These are phyloP conservation scores for Lasioglossum marginatum DNA, from an alignment of 2,888 invertebrate genomes.

Conservation along the genomic window DNA sequence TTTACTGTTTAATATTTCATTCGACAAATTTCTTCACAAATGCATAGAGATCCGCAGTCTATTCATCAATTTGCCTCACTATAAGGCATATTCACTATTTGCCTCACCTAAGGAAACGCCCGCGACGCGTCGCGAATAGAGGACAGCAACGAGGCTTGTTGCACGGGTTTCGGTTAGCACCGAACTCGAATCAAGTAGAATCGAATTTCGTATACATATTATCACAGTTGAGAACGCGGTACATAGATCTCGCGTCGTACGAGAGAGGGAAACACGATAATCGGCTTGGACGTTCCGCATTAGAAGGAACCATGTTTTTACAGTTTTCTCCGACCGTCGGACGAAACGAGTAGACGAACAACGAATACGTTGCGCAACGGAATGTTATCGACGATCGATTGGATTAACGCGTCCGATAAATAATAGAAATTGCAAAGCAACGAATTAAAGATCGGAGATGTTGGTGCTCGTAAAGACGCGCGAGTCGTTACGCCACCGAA, in stretches of 20 bases:
- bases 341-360: background rate
- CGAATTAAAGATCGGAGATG: background rate
- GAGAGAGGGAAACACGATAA: background rate
- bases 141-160: background rate
- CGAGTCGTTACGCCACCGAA: background rate
- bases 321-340: background rate
- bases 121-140: background rate
- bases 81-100: no score
- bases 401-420: background rate
- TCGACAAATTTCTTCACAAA: no score
- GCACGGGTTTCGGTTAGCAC: background rate
- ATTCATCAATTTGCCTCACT: no score
- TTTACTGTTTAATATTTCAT: no score
- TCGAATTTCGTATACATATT: background rate
- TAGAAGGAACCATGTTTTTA: background rate
- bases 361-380: background rate
- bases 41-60: no score
- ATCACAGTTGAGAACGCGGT: slow-evolving; percentile 30
- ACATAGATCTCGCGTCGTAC: background rate
- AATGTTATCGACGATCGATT: background rate
- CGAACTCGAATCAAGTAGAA: background rate
- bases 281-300: background rate
- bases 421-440: background rate
- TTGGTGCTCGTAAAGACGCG: background rate
- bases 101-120: no score